Conservation (phyloP, 2,797 vertebrate genomes). For the Chrysocyon brachyurus region DNA sequence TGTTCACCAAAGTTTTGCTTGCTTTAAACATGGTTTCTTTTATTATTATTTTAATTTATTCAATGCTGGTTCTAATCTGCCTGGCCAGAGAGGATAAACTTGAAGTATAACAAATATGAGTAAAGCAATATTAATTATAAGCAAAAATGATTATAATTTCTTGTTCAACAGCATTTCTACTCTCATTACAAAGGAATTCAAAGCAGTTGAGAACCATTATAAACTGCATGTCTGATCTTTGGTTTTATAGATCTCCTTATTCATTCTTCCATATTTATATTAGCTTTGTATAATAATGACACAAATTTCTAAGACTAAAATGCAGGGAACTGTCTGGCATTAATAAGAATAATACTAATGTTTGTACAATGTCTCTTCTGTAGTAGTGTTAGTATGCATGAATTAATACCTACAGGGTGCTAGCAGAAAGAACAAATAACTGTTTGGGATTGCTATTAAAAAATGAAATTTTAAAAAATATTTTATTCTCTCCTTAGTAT, state of each 20-base stretch:
- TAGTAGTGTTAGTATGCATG: background rate
- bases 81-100: background rate
- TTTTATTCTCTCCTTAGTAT: background rate
- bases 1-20: background rate
- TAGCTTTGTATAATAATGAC: background rate
- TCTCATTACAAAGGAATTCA: constrained; percentile 9
- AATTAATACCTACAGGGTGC: background rate
- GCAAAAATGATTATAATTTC: constrained; percentile 23
- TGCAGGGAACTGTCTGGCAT: background rate
- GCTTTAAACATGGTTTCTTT: constrained; percentile 9
- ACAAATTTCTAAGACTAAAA: constrained; percentile 13
- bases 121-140: constrained; percentile 44
- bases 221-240: background rate
- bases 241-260: constrained; percentile 40
- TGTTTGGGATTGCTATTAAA: background rate
- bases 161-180: background rate
- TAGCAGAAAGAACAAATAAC: background rate
- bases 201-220: background rate
- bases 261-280: background rate
- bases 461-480: background rate
- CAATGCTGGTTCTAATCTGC: background rate
- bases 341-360: background rate
- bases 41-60: constrained; percentile 27
- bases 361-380: background rate
- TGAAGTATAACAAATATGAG: constrained; percentile 13